Conservation (phyloP, 2,888 invertebrate species). For the Eristalis pertinax region DNA sequence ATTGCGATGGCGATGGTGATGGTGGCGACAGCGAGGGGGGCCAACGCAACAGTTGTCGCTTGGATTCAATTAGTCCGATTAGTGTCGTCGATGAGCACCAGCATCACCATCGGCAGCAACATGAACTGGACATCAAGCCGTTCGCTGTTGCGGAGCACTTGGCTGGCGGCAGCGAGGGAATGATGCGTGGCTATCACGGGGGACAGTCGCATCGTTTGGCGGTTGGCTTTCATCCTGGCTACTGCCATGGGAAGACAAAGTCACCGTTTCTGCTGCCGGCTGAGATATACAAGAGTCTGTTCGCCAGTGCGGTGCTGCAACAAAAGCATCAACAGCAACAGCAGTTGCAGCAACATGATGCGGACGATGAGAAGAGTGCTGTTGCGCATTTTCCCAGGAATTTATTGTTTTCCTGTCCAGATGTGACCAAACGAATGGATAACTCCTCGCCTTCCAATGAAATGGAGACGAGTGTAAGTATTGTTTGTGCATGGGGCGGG, state of each 20-base stretch:
- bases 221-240: constrained; percentile 72
- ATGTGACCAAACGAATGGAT: constrained; percentile 73
- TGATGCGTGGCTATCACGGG: constrained; percentile 46
- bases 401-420: constrained; percentile 82
- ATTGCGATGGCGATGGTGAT: neutral
- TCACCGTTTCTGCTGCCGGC: constrained; percentile 86
- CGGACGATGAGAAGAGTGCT: constrained; percentile 46
- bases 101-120: constrained; percentile 21
- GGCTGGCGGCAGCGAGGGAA: constrained; percentile 63
- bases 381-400: constrained; percentile 81
- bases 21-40: neutral
- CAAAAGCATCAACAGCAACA: constrained; percentile 79
- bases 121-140: constrained; percentile 72
- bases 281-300: constrained; percentile 89
- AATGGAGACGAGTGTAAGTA: constrained; percentile 58
- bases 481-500: neutral
- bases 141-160: constrained; percentile 59
- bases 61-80: constrained; percentile 69
- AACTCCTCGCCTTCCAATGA: constrained; percentile 43
- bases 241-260: constrained; percentile 68
- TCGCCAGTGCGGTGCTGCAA: constrained; percentile 86
- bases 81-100: constrained; percentile 64
- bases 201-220: constrained; percentile 61
- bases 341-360: constrained; percentile 44
- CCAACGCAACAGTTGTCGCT: constrained; percentile 69